These are phyloP conservation scores for Octopus sinensis DNA, from an alignment of 1,140 invertebrate species.

Conservation along the genomic window DNA sequence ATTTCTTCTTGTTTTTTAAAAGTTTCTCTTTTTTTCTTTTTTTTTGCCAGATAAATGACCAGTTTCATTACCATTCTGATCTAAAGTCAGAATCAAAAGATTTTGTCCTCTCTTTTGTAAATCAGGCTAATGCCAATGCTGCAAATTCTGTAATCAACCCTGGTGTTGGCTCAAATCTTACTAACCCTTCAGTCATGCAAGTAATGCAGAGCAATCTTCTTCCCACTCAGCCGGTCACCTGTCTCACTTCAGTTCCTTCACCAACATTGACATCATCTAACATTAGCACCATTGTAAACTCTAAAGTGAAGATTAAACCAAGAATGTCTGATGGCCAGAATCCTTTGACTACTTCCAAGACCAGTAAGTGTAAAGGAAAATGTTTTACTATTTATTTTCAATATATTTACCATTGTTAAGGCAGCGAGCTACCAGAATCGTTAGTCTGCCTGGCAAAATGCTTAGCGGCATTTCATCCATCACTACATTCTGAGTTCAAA, in stretches of 20 bases:
- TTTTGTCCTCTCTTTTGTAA: constrained; percentile 7
- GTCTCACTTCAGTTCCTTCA: constrained; percentile 14
- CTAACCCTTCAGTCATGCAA: too few relatives aligned
- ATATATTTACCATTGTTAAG: too few relatives aligned
- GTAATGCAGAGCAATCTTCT: background rate
- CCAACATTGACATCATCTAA: constrained; percentile 19
- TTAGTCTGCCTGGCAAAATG: too few relatives aligned
- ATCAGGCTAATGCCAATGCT: background rate
- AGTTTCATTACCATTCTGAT: constrained; percentile 13
- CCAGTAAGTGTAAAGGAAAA: too few relatives aligned
- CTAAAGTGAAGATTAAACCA: constrained; percentile 43
- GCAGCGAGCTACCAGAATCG: too few relatives aligned
- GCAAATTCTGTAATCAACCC: too few relatives aligned
- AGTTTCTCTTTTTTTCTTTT: background rate
- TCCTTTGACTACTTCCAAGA: too few relatives aligned
- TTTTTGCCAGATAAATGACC: constrained; percentile 18
- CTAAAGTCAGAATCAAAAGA: constrained; percentile 16
- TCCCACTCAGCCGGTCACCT: constrained; percentile 20
- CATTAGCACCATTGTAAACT: constrained; percentile 37
- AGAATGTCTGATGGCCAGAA: constrained; percentile 17
- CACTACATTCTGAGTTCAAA: too few relatives aligned
- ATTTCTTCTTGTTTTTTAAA: too few relatives aligned
- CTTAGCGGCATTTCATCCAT: too few relatives aligned
- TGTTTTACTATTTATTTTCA: too few relatives aligned
- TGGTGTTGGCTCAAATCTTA: too few relatives aligned